Base-by-base conservation (phyloP, 2,113 vertebrate genomes). In the Progne subis region DNA sequence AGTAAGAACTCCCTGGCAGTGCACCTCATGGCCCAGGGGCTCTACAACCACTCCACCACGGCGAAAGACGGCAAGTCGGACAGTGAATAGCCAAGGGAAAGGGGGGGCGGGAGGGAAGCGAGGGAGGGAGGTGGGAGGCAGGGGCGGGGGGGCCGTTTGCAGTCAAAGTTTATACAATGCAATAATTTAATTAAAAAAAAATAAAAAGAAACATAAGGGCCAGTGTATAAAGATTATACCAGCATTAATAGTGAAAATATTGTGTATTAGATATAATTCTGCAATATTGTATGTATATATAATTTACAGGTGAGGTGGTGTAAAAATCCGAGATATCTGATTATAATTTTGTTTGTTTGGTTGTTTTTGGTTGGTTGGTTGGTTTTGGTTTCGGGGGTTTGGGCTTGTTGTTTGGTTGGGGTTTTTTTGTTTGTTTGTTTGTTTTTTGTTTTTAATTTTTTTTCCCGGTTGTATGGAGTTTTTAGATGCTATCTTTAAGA, bases 31-130 rank as follows among this genome's bases (percentile, higher is more conserved):
- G 98, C 99, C 18, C 99, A 99, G 90, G 99, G 99, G 98, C 98
- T 99, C 53, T 99, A 99, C 98, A 99, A 99, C 98, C 99, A 99
- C 93, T 99, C 98, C 63, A 99, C 99, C 53, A 99, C 98, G 37
- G 98, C 98, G 77, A 99, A 99, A 95, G 99, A 99, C 84, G 98
- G 99, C 97, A 99, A 99, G 98, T 99, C 99, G 96, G 99, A 99
- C 98, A 99, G 99, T 98, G 99, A 99, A 95, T 99, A 99, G 97
- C 44, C 98, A 65, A 98, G 98, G 90, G 97, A 91, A 67, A 31
- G 52, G 9, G 14, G 15, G 47, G n/a, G 4, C 12, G 34, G 28
- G 87, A 95, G 95, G 85, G 31, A 9, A 28, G 14, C 14, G 50
- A 28, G 46, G 28, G 87, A 95, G 60, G 60, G 26, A 20, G 19